Base-by-base conservation (phyloP, 1,140 invertebrate genomes). In the Diorhabda sublineata region DNA sequence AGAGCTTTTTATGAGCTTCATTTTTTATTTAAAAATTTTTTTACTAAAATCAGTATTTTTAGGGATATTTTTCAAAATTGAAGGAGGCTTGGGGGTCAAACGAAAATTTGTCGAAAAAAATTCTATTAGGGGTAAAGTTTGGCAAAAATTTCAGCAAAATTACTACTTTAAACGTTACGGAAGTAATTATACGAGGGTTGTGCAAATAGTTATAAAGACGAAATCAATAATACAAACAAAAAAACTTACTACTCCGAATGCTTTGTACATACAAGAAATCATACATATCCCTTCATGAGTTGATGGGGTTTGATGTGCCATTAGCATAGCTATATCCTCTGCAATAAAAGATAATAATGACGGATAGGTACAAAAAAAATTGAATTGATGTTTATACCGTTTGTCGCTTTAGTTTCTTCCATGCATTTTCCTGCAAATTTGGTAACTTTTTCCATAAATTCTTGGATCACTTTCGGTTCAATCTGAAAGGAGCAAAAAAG, bases 221-320 rank as follows among this genome's bases (percentile, higher is more conserved):
- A 0, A 26, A 26, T 26, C 26, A 26, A 26, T 26, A 26, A 26
- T 26, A 26, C 26, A 26, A 26, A 26, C 26, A 26, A 26, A 26
- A 26, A 26, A 3, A 69, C 69, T 71, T 71, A 73, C 72, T 7
- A 70, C 45, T 52, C 61, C 64, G 59, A 67, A 64, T 9, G 58
- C 8, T 64, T 73, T 68, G 47, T 73, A 61, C n/a, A 73, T 43
- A 58, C 72, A 73, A 5, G 62, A 70, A 7, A 73, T 61, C 42
- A 73, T 66, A 45, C 72, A 73, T 64, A 69, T 70, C 45, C 72
- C 72, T 57, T 73, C 72, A 6, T 66, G 63, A 3, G 61, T 61
- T 4, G n/a, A 42, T 43, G 72, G 72, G 3, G 67, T 8, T 64
- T 66, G 62, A 4, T 71, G 66, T 3, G 61, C 52, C 44, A 71